Base-by-base conservation (phyloP, 2,113 vertebrate species). In the Leptocoma aspasia region DNA sequence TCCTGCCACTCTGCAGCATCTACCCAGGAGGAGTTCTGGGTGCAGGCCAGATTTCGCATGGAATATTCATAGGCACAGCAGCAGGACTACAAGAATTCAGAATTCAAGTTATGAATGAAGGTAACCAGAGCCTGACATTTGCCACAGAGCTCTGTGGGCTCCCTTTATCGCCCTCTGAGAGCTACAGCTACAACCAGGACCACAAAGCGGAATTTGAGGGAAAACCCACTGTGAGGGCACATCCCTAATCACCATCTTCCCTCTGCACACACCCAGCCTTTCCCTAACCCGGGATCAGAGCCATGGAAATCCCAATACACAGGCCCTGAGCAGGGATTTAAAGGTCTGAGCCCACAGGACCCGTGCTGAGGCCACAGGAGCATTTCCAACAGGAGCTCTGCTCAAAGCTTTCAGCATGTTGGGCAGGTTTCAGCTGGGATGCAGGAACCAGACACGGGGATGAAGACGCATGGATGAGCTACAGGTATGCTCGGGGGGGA, bases 221-320 rank as follows among this genome's bases (percentile, higher is more conserved):
- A 60, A 82, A 88, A 35, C 17, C 42, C 31, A 42, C 33, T 14
- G 9, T 0, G 2, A 50, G 64, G 24, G 24, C 1, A 4, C 57
- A 65, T 20, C 79, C 79, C 76, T 12, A 15, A 89, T 50, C 75
- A 45, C 13, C 21, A 30, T 0, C 41, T 30, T 65, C 47, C 60
- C 44, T 17, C 72, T 31, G n/a, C 59, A 28, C 9, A 3, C 31
- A 39, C 18, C 30, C 7, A 1, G 42, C 18, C 5, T 33, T 64
- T 26, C 44, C 77, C 22, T 3, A 37, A 10, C 9, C 41, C 0
- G 0, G 16, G 27, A 50, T 15, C 30, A 50, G 60, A 76, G 63
- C 2, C 1, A 1, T 1, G 28, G 28, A 31, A 53, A 65, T 6
- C 26, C 50, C 60, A 23, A 4, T 23, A 57, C 39, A 6, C 1